phyloP scores from a whole-genome alignment of 2,888 invertebrate genomes.

The Ormia ochracea region DNA sequence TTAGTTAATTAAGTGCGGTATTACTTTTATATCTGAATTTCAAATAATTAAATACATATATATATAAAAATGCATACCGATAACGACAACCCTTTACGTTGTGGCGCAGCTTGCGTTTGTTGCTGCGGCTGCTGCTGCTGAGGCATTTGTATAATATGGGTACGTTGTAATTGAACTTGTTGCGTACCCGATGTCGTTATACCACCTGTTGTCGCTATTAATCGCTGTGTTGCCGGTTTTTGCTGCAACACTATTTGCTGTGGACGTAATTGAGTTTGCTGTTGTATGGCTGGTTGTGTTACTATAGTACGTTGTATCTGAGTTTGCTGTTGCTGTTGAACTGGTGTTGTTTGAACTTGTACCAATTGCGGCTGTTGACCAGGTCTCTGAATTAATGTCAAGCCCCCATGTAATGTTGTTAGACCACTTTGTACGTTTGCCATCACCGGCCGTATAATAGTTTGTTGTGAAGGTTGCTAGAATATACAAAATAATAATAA shows the following conservation, averaged over 20 bases:
- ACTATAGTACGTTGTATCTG: constrained; percentile 75
- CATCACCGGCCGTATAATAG: constrained; percentile 76
- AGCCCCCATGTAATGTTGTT: constrained; percentile 75
- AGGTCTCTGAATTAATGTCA: constrained; percentile 76
- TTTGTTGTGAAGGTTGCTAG: constrained; percentile 73
- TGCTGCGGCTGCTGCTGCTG: constrained; percentile 68
- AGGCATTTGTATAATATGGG: constrained; percentile 72
- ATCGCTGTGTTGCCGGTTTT: constrained; percentile 71
- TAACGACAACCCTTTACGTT: constrained; percentile 74
- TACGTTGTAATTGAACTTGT: constrained; percentile 68
- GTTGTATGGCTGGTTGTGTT: constrained; percentile 71
- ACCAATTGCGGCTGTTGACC: constrained; percentile 77
- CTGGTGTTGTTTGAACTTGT: constrained; percentile 74
- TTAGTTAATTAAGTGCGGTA: too few species aligned
- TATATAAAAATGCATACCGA: constrained; percentile 70
- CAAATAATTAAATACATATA: too few species aligned
- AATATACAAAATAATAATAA: neutral
- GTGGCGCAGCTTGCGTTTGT: constrained; percentile 71
- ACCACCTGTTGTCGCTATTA: constrained; percentile 67
- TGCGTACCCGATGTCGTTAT: constrained; percentile 64
- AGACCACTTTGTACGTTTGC: constrained; percentile 72
- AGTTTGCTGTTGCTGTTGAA: constrained; percentile 62
- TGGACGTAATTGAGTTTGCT: constrained; percentile 70
- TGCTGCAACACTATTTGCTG: constrained; percentile 75
- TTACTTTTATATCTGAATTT: too few species aligned